These are phyloP conservation scores for Lithophane socia DNA, from an alignment of 2,888 invertebrate species.

Conservation along the genomic window DNA sequence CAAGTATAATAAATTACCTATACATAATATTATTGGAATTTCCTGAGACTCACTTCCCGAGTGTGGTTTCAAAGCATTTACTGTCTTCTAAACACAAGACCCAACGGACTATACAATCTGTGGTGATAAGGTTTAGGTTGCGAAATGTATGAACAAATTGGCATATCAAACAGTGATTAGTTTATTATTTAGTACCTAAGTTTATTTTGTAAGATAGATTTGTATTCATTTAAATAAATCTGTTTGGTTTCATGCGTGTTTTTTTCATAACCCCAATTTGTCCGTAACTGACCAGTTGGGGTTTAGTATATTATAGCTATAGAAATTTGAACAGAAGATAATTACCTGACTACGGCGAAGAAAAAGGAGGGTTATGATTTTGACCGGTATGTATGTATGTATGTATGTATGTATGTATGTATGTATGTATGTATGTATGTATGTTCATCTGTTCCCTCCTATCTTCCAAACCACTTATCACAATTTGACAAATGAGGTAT, in stretches of 20 bases:
- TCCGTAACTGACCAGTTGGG: no score
- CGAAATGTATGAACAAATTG: neutral
- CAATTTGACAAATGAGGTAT: no score
- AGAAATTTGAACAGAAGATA: neutral
- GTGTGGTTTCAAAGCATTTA: neutral
- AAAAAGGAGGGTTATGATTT: no score
- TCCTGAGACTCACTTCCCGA: neutral
- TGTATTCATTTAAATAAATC: constrained; percentile 10
- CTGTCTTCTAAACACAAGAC: neutral
- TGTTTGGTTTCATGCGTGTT: neutral
- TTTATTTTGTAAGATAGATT: neutral
- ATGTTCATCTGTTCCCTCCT: no score
- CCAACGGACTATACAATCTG: no score
- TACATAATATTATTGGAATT: neutral
- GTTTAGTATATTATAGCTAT: neutral
- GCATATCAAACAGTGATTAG: neutral
- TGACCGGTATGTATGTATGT: no score
- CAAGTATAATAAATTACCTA: neutral
- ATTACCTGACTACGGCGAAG: no score
- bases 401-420: no score
- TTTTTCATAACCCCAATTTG: neutral
- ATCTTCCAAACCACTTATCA: no score
- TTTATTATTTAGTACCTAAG: constrained; percentile 7
- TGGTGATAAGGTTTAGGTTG: neutral
- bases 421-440: no score